Conservation (phyloP, 1,140 invertebrate species). For the Sycophila sp. region DNA sequence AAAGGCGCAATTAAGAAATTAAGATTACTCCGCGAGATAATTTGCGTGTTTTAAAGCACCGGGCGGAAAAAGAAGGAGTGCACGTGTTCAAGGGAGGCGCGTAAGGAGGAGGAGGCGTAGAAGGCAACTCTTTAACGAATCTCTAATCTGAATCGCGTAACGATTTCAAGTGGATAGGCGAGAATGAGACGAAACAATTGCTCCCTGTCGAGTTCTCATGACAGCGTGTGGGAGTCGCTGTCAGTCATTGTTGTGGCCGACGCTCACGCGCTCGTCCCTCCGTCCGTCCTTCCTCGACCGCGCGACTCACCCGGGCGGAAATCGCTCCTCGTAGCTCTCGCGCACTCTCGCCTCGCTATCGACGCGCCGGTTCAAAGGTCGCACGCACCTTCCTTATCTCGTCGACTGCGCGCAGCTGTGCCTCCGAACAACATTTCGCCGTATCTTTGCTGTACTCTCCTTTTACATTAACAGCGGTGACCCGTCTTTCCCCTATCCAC, state of each 20-base stretch:
- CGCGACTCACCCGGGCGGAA: not conserved
- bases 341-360: not conserved
- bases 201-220: conserved; percentile 55
- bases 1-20: conserved; percentile 27
- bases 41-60: not conserved
- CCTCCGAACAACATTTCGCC: too few species aligned
- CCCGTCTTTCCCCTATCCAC: too few species aligned
- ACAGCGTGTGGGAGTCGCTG: conserved; percentile 65
- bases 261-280: conserved; percentile 26
- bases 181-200: conserved; percentile 41
- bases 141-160: conserved; percentile 51
- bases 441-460: not conserved
- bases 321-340: not conserved
- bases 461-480: too few species aligned
- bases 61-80: not conserved
- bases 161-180: conserved; percentile 44
- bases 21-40: conserved; percentile 19
- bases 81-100: not conserved
- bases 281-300: not conserved
- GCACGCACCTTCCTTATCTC: conserved; percentile 45
- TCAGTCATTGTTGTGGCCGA: conserved; percentile 61
- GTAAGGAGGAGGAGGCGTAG: not conserved
- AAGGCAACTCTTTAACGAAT: conserved; percentile 27
- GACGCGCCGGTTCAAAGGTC: conserved; percentile 40
- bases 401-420: too few species aligned